Conservation (phyloP, 2,113 vertebrate species). For the Australoheros scitulus region DNA sequence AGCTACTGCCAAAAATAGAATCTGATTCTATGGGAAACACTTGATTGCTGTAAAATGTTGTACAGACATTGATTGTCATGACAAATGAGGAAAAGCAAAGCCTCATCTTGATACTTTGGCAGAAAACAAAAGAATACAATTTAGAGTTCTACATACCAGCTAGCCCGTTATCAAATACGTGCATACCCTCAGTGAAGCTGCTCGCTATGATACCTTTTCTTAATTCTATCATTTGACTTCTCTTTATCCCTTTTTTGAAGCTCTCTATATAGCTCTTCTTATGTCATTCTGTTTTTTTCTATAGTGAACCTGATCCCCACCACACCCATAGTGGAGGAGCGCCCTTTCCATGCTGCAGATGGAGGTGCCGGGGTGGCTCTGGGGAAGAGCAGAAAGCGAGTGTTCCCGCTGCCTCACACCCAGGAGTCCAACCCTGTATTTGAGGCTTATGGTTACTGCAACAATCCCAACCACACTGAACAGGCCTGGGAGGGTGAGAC, state of each 20-base stretch:
- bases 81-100: neutral
- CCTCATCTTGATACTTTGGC: neutral
- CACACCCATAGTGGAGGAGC: slow-evolving; percentile 79
- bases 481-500: slow-evolving; percentile 92
- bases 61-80: neutral
- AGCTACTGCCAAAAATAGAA: neutral
- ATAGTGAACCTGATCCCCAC: slow-evolving; percentile 89
- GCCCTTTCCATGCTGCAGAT: slow-evolving; percentile 36
- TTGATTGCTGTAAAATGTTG: neutral
- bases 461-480: slow-evolving; percentile 86
- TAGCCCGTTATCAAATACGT: too few species aligned
- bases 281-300: neutral
- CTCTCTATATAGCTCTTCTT: neutral
- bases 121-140: neutral
- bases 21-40: neutral
- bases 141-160: neutral
- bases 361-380: slow-evolving; percentile 16
- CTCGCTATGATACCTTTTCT: neutral
- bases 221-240: neutral
- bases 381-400: slow-evolving; percentile 90
- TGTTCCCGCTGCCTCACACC: slow-evolving; percentile 85
- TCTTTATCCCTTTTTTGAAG: neutral
- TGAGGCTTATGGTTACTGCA: slow-evolving; percentile 92
- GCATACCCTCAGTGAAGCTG: neutral
- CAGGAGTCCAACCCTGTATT: slow-evolving; percentile 84